Evolutionary conservation across 2,113 vertebrate species (phyloP).

Genomic region (Zosterops japonicus): DNA sequence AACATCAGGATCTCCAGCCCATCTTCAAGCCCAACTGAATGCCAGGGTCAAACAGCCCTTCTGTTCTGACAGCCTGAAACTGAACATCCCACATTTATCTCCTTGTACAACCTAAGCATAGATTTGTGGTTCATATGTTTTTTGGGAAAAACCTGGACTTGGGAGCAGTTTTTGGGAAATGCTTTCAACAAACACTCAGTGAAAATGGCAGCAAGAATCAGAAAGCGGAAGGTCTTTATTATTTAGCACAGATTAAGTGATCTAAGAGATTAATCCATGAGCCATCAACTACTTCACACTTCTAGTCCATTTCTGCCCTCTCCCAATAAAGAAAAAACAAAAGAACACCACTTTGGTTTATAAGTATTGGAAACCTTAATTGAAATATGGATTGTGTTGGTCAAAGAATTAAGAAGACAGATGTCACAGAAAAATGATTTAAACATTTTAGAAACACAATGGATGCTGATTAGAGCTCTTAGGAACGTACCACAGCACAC

Average conservation of each 20-base stretch:
- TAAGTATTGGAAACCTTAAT: not conserved
- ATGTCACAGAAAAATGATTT: not conserved
- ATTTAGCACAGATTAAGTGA: not conserved
- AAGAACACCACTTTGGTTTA: not conserved
- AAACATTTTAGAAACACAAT: not conserved
- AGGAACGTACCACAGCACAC: not conserved
- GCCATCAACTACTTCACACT: not conserved
- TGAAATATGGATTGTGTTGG: not conserved
- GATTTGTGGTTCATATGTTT: rapidly evolving
- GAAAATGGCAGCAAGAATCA: not conserved
- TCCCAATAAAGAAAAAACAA: not conserved
- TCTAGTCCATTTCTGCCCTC: not conserved
- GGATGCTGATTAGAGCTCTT: not conserved
- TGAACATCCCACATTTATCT: not conserved
- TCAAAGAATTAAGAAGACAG: not conserved
- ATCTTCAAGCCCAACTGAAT: not conserved
- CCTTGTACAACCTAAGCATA: not conserved
- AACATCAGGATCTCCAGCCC: not conserved
- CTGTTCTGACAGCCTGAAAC: not conserved
- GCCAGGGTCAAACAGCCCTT: not conserved
- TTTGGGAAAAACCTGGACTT: not conserved
- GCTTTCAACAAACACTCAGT: not conserved
- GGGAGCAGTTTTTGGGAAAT: not conserved
- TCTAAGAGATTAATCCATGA: not conserved
- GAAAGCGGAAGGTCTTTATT: not conserved